Percentiles rank a stretch among this genome's conserved stretches.
Conservation (phyloP, 2,113 vertebrate species). For the Bubalus kerabau region DNA sequence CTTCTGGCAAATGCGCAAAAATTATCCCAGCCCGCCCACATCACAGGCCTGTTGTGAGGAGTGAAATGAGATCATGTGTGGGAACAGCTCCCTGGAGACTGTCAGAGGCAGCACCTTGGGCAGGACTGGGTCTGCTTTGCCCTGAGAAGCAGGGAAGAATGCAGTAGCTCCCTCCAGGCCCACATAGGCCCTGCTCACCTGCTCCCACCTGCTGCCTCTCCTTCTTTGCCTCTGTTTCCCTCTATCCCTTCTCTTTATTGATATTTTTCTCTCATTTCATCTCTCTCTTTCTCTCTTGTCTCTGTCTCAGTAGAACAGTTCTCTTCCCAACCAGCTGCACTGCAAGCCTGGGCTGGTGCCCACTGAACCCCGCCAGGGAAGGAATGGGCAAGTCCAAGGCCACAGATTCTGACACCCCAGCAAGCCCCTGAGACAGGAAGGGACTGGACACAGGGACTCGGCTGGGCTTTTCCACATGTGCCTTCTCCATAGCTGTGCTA, state of each 20-base stretch:
- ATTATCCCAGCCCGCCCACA: neutral
- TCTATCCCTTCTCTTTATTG: neutral
- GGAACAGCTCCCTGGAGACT: neutral
- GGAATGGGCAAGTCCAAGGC: neutral
- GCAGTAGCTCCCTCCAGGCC: neutral
- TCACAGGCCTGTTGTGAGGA: neutral
- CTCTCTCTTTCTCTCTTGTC: neutral
- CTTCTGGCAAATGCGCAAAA: neutral
- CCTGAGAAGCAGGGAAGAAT: neutral
- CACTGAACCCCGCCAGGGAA: neutral
- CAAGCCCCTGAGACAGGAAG: neutral
- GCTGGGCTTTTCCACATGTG: neutral
- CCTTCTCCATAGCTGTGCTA: neutral
- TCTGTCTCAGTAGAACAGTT: neutral
- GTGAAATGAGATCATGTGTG: neutral
- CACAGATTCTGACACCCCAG: neutral
- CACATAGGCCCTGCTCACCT: neutral
- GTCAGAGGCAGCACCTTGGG: neutral
- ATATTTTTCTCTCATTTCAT: neutral
- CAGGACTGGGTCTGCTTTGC: neutral
- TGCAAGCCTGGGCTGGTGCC: neutral
- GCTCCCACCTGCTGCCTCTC: neutral
- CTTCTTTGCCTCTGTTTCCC: neutral
- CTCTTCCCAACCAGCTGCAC: neutral
- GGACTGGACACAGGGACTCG: neutral